Evolutionary conservation across 2,113 vertebrate species (phyloP), one percentile per base, ranked within the genome.

Genomic region (Sceloporus tristichus): DNA sequence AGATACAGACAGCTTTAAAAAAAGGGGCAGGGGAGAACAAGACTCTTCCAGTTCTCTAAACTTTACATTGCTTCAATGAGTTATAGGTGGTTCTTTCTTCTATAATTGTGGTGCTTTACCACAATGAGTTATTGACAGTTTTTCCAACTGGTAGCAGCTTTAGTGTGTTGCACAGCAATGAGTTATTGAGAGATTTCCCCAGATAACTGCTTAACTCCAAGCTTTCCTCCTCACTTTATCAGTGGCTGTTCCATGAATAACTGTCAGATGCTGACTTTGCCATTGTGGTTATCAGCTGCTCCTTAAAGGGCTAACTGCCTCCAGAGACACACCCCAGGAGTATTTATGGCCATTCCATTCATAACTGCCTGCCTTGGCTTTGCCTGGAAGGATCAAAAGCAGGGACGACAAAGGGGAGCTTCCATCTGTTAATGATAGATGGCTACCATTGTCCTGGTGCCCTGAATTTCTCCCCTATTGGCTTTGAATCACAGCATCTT

Each of bases 301-400:
- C n/a, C 25, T 71, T 89, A 87, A 89, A 83, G 83, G 88, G n/a
- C 54, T 85, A 83, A 19, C 21, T 89, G 34, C 54, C 77, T 90
- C 83, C 56, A 53, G 74, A 54, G 11, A 19, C 48, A 7, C 19
- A 82, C 4, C 29, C 81, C 77, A 48, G 11, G 27, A 71, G 13
- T 85, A 86, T 91, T 89, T 91, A 18, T 83, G 78, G 73, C n/a
- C 66, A 21, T 68, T 89, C 85, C 29, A 65, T 59, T 38, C 2
- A 53, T 27, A 86, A 70, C 34, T 18, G 23, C 74, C 81, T 81
- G 3, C 29, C 7, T 86, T 65, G 76, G 9, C 29, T 87, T 87
- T 54, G 77, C 19, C 40, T 25, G 25, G 79, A 83, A 79, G 68
- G 86, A 66, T 76, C 29, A 56, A 62, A 81, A 19, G 21, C 16